Conservation (phyloP, 92 coral and sea anemone species). For the Umimayanthus kanabou region DNA sequence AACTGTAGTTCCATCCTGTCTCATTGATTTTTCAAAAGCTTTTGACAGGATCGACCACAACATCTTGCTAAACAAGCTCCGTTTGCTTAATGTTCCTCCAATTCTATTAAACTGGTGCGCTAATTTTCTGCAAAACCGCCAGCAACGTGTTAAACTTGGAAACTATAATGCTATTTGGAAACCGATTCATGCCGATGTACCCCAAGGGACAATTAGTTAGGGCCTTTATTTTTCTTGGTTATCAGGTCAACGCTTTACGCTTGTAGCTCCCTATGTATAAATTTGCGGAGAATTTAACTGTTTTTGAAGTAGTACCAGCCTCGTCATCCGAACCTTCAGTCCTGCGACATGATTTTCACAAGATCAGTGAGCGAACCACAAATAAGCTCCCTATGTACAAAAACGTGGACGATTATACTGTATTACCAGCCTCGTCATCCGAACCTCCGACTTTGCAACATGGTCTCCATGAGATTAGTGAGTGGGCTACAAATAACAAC, state of each 20-base stretch:
- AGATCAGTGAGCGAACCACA: too few relatives aligned
- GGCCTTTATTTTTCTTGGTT: slow-evolving; percentile 51
- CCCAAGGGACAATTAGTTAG: slow-evolving; percentile 54
- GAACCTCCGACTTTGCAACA: too few relatives aligned
- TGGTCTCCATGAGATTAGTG: too few relatives aligned
- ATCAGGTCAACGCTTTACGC: slow-evolving; percentile 44
- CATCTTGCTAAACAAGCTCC: slow-evolving; percentile 45
- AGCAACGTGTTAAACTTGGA: slow-evolving; percentile 50
- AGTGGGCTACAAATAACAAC: too few relatives aligned
- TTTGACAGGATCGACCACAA: slow-evolving; percentile 56
- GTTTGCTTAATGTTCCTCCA: slow-evolving; percentile 30
- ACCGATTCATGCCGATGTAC: slow-evolving; percentile 51
- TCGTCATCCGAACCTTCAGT: too few relatives aligned
- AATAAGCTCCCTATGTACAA: too few relatives aligned
- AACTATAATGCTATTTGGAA: slow-evolving; percentile 39
- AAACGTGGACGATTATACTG: too few relatives aligned
- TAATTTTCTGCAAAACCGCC: slow-evolving; percentile 51
- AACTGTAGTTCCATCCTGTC: slow-evolving; percentile 48
- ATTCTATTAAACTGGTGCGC: slow-evolving; percentile 59
- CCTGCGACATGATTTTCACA: too few relatives aligned
- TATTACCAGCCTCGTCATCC: too few relatives aligned
- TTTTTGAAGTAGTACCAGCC: too few relatives aligned
- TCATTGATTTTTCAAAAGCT: slow-evolving; percentile 65
- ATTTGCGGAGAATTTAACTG: too few relatives aligned
- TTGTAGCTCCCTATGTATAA: not conserved